Evolutionary conservation across 1,140 invertebrate genomes (phyloP).

Genomic region (Micrasema minimum): DNA sequence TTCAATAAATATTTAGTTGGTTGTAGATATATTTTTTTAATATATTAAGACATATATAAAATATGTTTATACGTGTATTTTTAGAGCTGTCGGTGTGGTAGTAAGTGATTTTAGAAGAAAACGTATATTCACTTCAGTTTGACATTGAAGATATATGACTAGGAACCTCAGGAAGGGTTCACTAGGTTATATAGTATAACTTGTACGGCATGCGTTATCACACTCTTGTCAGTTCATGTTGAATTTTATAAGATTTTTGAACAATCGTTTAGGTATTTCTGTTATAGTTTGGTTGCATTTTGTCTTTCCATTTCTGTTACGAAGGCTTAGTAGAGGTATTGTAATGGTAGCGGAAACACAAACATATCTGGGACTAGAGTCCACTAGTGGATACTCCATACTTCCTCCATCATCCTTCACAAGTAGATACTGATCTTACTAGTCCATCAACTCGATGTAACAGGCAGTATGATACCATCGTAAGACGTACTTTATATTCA

Average conservation of each 20-base stretch:
- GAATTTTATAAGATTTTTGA: constrained; percentile 34
- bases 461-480: constrained; percentile 27
- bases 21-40: constrained; percentile 34
- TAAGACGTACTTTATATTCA: constrained; percentile 36
- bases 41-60: constrained; percentile 19
- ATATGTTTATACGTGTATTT: constrained; percentile 35
- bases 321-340: constrained; percentile 41
- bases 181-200: neutral
- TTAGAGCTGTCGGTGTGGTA: constrained; percentile 35
- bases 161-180: neutral
- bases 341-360: constrained; percentile 43
- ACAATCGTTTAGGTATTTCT: constrained; percentile 23
- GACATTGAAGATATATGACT: neutral
- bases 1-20: constrained; percentile 35
- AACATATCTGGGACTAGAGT: constrained; percentile 52
- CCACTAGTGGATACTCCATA: constrained; percentile 43
- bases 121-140: constrained; percentile 6
- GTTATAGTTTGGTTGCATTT: constrained; percentile 20
- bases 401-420: constrained; percentile 40
- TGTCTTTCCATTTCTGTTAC: neutral
- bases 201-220: neutral
- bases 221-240: constrained; percentile 10
- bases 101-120: constrained; percentile 14
- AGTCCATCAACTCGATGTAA: constrained; percentile 39
- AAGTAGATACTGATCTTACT: constrained; percentile 47